A percentile compares a stretch with the other conserved stretches of the same genome.
phyloP scores from a whole-genome alignment of 2,888 invertebrate genomes.

The Cryptus viduatorius region DNA sequence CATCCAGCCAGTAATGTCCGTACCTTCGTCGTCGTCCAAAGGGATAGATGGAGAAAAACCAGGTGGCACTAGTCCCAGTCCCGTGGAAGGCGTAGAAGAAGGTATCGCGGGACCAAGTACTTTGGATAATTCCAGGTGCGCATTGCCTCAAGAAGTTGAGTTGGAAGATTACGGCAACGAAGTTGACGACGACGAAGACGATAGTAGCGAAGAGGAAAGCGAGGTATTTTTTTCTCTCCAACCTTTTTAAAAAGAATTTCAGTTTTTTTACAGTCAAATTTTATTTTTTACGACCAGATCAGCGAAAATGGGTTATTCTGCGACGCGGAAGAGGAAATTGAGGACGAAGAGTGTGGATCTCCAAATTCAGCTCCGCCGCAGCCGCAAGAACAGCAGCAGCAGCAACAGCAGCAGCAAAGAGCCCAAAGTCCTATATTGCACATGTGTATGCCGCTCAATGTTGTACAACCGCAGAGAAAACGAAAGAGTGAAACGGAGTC shows the following conservation, averaged over 20 bases:
- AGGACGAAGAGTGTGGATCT: constrained; percentile 50
- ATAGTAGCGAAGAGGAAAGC: constrained; percentile 81
- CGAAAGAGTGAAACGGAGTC: constrained; percentile 82
- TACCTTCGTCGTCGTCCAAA: constrained; percentile 82
- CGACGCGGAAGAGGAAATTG: constrained; percentile 72
- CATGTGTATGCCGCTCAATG: constrained; percentile 80
- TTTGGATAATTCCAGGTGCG: constrained; percentile 75
- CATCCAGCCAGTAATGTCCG: constrained; percentile 81
- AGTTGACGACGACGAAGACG: constrained; percentile 81
- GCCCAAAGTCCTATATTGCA: constrained; percentile 80
- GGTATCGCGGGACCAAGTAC: constrained; percentile 82
- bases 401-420: constrained; percentile 69
- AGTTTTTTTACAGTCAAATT: not conserved
- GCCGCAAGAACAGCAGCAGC: constrained; percentile 13
- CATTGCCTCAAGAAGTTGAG: constrained; percentile 76
- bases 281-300: constrained; percentile 72
- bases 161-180: constrained; percentile 81
- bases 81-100: constrained; percentile 81
- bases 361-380: constrained; percentile 67
- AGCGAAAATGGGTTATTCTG: constrained; percentile 81
- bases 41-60: constrained; percentile 80
- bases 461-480: constrained; percentile 81
- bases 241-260: not conserved
- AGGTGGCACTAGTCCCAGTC: constrained; percentile 83
- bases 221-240: constrained; percentile 72